Base-by-base conservation (phyloP, 2,113 vertebrate species). In the Oreochromis spilurus region DNA sequence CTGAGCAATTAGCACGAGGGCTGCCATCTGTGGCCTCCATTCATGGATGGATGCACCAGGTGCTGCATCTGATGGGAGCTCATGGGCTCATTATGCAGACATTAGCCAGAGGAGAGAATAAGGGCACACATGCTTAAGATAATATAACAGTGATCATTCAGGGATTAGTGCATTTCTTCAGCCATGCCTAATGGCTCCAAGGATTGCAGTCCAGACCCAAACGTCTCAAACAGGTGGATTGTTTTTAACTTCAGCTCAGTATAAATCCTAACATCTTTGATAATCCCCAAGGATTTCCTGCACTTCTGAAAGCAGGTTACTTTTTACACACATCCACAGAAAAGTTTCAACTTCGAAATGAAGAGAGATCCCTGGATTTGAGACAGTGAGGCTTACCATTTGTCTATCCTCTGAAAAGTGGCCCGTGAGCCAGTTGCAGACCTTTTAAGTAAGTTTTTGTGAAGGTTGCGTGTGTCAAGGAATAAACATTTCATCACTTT, bases 1-100 rank as follows among this genome's bases (percentile, higher is more conserved):
- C 79, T 82, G 60, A 70, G 55, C 52, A 72, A 80, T 91, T 92
- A 89, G 58, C 79, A 67, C 19, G 67, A 58, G 81, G 34, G 31
- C 21, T 16, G 40, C 91, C 83, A 87, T 91, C 85, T 91, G 83
- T 82, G 83, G 81, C 40, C 53, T 85, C 31, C 60, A 26, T 58
- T 81, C 81, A 60, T 38, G 43, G 24, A 55, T 53, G 24, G 80
- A 90, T 4, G 31, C 88, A 82, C 48, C 88, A 91, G 88, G 70
- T 88, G 85, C 75, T 31, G 45, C 79, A 79, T 84, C 89, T 84
- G 87, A 82, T 85, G 48, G 31, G 53, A 36, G 53, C 77, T 84
- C 38, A 80, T 34, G 58, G 75, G 13, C 84, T 86, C 75, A 65
- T 89, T 85, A 60, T 88, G 70, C 50, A 81, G 58, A 52, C 81